Conservation (phyloP, 2,888 invertebrate genomes). For the Brachyptera putata region DNA sequence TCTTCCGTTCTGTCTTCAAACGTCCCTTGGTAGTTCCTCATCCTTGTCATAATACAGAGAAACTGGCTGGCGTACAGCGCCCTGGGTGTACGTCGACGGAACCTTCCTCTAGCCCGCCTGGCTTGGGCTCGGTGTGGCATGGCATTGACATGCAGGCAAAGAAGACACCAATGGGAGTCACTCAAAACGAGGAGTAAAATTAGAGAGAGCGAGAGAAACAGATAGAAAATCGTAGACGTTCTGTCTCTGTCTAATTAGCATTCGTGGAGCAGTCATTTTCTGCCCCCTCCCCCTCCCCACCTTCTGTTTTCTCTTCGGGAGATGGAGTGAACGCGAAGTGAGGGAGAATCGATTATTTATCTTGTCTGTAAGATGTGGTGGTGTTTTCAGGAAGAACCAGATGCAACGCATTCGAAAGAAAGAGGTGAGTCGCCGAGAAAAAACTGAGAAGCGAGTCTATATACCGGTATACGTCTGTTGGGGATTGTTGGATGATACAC, state of each 20-base stretch:
- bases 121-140: too few relatives aligned
- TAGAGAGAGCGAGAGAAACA: conserved; percentile 10
- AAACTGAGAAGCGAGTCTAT: too few relatives aligned
- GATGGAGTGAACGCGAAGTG: conserved; percentile 19
- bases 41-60: neutral
- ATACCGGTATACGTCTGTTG: conserved; percentile 1
- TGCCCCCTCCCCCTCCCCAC: conserved; percentile 9
- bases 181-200: neutral
- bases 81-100: too few relatives aligned
- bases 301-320: conserved; percentile 7
- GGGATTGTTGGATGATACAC: conserved; percentile 16
- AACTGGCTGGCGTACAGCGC: too few relatives aligned
- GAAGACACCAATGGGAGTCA: neutral
- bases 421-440: conserved; percentile 11
- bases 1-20: too few relatives aligned
- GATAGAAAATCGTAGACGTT: conserved; percentile 23
- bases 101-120: too few relatives aligned
- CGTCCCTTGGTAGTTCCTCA: neutral
- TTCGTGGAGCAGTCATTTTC: conserved; percentile 41
- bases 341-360: conserved; percentile 31
- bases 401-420: conserved; percentile 16
- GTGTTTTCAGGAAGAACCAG: conserved; percentile 25
- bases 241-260: conserved; percentile 44
- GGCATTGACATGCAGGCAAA: conserved; percentile 19
- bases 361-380: conserved; percentile 28